Evolutionary conservation across 2,113 vertebrate species (phyloP).

Genomic region (Ciconia boyciana): DNA sequence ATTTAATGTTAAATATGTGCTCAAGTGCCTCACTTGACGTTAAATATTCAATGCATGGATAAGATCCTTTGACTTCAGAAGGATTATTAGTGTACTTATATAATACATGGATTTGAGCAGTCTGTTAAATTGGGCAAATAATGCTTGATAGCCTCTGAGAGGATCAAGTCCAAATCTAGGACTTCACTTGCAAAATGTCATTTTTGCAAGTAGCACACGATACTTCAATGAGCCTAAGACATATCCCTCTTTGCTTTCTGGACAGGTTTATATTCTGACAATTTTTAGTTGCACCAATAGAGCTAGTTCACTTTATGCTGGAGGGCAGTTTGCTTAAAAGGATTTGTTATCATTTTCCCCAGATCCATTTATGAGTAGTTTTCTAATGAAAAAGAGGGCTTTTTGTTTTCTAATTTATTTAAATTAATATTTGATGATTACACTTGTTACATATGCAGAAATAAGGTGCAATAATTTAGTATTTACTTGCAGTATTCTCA

Average conservation of each 20-base stretch:
- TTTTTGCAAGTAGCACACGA: not conserved
- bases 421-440: not conserved
- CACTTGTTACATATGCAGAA: not conserved
- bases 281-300: not conserved
- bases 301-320: not conserved
- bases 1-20: not conserved
- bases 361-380: not conserved
- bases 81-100: not conserved
- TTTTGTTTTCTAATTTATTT: not conserved
- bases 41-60: not conserved
- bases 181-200: not conserved
- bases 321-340: not conserved
- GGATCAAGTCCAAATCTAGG: not conserved
- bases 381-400: not conserved
- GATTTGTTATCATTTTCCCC: accelerated
- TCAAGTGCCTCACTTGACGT: not conserved
- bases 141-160: not conserved
- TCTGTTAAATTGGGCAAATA: not conserved
- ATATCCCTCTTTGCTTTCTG: not conserved
- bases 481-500: not conserved
- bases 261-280: not conserved
- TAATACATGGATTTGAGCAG: not conserved
- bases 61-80: not conserved
- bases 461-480: not conserved
- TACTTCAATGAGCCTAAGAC: not conserved